phyloP scores from a whole-genome alignment of 2,888 invertebrate species.

The Nesidiocoris tenuis region DNA sequence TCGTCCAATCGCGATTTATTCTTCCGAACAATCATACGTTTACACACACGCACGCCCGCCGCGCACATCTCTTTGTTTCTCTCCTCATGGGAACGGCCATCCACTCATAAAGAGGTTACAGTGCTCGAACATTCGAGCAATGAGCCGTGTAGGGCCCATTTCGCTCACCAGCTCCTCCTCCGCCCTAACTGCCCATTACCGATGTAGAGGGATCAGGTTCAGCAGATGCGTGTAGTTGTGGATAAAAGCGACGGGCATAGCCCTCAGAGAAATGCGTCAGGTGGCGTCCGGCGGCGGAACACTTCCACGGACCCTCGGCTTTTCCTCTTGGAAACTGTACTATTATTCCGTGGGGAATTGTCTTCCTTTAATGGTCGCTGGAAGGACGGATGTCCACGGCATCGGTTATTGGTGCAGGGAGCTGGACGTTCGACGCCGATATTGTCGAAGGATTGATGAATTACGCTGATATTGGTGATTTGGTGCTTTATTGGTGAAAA shows the following conservation, averaged over 20 bases:
- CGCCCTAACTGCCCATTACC: not conserved
- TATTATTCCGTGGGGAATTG: not conserved
- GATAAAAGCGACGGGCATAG: not conserved
- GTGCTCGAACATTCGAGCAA: not conserved
- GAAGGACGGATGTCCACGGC: too few species aligned
- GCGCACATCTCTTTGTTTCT: not conserved
- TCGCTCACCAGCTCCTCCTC: not conserved
- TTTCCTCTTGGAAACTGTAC: not conserved
- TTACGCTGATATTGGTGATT: too few species aligned
- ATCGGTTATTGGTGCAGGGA: too few species aligned
- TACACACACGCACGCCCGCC: too few species aligned
- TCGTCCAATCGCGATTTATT: too few species aligned
- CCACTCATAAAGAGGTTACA: not conserved
- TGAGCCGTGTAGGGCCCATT: not conserved
- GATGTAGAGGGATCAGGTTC: not conserved
- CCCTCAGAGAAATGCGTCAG: not conserved
- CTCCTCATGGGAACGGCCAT: not conserved
- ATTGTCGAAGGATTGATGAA: too few species aligned
- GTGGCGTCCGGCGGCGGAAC: not conserved
- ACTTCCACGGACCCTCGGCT: not conserved
- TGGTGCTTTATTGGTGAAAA: too few species aligned
- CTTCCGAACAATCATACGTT: too few species aligned
- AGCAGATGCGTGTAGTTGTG: not conserved
- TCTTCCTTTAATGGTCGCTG: too few species aligned
- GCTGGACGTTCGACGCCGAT: too few species aligned